Conservation (phyloP, 2,113 vertebrate genomes). For the Callionymus lyra region DNA sequence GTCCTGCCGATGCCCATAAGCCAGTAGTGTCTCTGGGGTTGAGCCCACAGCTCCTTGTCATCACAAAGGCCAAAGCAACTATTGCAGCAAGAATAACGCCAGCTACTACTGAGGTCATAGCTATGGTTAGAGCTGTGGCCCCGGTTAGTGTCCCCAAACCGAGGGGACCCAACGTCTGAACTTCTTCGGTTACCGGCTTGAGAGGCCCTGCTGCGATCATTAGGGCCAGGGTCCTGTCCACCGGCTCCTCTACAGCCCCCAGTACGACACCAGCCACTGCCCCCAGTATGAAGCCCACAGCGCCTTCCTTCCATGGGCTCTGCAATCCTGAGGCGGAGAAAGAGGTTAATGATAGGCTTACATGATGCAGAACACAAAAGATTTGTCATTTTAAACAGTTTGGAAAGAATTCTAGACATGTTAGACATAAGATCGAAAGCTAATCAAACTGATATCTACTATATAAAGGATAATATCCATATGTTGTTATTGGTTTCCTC, state of each 20-base stretch:
- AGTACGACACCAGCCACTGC: conserved; percentile 55
- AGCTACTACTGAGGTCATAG: conserved; percentile 45
- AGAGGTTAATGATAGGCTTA: not conserved
- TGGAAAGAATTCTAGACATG: too few species aligned
- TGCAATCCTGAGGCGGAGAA: conserved; percentile 21
- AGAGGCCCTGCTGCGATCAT: conserved; percentile 35
- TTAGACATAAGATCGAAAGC: too few species aligned
- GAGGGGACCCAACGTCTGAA: conserved; percentile 48
- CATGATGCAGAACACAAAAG: too few species aligned
- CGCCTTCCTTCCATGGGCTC: conserved; percentile 24
- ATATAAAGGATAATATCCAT: too few species aligned
- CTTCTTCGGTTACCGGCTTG: conserved; percentile 43
- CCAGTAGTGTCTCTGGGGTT: conserved; percentile 1
- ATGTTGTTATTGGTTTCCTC: too few species aligned
- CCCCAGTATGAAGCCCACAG: conserved; percentile 49
- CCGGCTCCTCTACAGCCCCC: conserved; percentile 50
- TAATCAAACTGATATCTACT: too few species aligned
- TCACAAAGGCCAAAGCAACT: conserved; percentile 32
- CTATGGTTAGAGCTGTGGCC: conserved; percentile 45
- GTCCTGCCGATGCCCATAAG: conserved; percentile 39
- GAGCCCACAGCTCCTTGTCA: conserved; percentile 3
- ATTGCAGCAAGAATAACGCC: conserved; percentile 51
- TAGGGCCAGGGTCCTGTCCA: conserved; percentile 25
- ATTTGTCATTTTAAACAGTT: too few species aligned
- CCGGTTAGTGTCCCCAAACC: conserved; percentile 55